phyloP scores from a whole-genome alignment of 2,113 vertebrate species.

The Bos taurus region DNA sequence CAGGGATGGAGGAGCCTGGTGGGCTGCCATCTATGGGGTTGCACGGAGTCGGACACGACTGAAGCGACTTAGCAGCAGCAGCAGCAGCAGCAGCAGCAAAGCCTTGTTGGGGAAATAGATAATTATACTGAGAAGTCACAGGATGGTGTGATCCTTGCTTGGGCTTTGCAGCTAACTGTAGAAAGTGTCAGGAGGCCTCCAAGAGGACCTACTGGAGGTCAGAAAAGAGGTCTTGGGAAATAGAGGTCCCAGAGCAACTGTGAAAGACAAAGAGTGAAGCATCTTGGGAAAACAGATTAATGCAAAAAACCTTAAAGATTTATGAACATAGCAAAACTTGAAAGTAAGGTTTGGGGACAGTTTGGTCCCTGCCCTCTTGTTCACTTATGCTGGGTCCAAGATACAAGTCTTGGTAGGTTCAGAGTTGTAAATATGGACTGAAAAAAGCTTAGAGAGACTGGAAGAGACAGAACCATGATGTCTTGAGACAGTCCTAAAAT shows the following conservation, averaged over 20 bases:
- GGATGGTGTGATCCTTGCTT: neutral
- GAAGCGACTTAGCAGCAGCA: too few species aligned
- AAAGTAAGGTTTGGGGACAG: neutral
- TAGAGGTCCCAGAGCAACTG: neutral
- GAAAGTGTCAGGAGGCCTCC: constrained; percentile 8
- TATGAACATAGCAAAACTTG: neutral
- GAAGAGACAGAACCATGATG: neutral
- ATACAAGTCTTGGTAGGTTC: neutral
- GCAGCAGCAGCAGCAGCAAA: too few species aligned
- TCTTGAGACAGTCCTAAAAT: neutral
- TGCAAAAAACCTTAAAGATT: neutral
- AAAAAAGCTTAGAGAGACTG: neutral
- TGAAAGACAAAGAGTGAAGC: neutral
- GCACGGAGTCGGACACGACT: too few species aligned
- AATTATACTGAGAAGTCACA: neutral
- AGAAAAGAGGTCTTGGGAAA: constrained; percentile 12
- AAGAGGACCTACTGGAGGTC: neutral
- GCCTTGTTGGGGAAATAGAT: neutral
- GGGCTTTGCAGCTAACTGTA: constrained; percentile 11
- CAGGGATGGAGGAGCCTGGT: too few species aligned
- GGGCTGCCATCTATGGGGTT: too few species aligned
- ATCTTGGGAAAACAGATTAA: constrained; percentile 4
- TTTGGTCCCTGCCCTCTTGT: neutral
- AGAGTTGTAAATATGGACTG: constrained; percentile 17
- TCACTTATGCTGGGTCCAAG: neutral